Conservation (phyloP, 2,888 invertebrate species). For the Rhogogaster chlorosoma region DNA sequence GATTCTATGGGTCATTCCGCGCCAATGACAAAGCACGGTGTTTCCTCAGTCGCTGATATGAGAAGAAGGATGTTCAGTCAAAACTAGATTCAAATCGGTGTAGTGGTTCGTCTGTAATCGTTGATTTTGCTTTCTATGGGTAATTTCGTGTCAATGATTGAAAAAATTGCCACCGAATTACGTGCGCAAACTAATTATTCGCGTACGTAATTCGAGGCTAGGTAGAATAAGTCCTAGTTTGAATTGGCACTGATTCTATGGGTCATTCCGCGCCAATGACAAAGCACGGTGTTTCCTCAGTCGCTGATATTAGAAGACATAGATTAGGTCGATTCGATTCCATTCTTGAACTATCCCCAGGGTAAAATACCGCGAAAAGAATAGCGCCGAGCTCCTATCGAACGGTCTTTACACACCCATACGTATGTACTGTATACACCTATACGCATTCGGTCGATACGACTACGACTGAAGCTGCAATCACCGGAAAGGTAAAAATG, state of each 20-base stretch:
- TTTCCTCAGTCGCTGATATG: no score
- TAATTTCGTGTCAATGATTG: neutral
- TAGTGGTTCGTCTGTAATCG: neutral
- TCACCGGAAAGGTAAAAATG: slow-evolving; percentile 17
- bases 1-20: no score
- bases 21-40: no score
- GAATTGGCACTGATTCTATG: neutral
- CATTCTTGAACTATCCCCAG: neutral
- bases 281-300: neutral
- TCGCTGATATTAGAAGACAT: neutral
- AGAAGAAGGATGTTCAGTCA: neutral
- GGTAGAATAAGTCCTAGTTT: neutral
- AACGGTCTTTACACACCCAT: neutral
- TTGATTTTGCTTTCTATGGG: neutral
- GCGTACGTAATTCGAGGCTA: neutral
- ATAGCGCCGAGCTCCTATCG: slow-evolving; percentile 1
- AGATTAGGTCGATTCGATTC: neutral
- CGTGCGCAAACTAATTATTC: rapidly evolving
- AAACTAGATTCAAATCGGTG: neutral
- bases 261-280: neutral
- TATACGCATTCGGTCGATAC: slow-evolving; percentile 12
- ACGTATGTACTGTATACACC: neutral
- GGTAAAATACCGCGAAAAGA: slow-evolving; percentile 20
- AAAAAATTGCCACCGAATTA: neutral
- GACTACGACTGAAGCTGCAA: neutral